Base-by-base conservation (phyloP, 2,888 invertebrate genomes). In the Orgyia antiqua region DNA sequence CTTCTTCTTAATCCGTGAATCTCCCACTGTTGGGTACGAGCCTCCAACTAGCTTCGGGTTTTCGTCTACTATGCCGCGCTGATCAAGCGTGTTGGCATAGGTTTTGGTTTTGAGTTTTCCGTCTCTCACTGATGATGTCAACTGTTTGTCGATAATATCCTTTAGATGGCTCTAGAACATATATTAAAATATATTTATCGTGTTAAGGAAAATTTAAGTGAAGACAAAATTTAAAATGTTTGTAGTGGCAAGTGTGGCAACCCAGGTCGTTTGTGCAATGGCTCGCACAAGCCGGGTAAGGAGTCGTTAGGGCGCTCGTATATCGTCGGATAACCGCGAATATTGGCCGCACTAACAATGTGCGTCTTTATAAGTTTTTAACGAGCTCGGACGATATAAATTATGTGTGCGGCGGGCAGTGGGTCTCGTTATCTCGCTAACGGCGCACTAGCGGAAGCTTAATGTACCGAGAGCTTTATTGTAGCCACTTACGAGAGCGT, bases 351-450 rank as follows among this genome's bases (percentile, higher is more conserved):
- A 68, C 82, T 83, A 86, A 86, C 84, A 86, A 84, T 83, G 84
- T 83, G 82, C 83, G 82, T 86, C 84, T 86, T 86, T 86, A 83
- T 84, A 86, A 86, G 83, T 86, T 86, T 86, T 84, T 86, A 86
- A 86, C 84, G 86, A 84, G 84, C 82, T 79, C 74, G 73, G 78
- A 73, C 84, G 82, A 82, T 79, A 83, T 83, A 86, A 86, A 83
- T 83, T 84, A 84, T 82, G 83, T 80, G 75, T 71, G 74, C 69
- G 72, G 70, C 77, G 76, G 76, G 72, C 76, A 77, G 68, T 72
- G 77, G 83, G 76, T 79, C 83, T 84, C 83, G 84, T 84, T 86
- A 86, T 82, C 84, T 83, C 74, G 70, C 75, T 79, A 80, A 83
- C 80, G 74, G 80, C 79, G 76, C 65, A 67, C 78, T 79, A 69